Evolutionary conservation across 1,140 invertebrate genomes (phyloP).

Genomic region (Brachionus manjavacas): DNA sequence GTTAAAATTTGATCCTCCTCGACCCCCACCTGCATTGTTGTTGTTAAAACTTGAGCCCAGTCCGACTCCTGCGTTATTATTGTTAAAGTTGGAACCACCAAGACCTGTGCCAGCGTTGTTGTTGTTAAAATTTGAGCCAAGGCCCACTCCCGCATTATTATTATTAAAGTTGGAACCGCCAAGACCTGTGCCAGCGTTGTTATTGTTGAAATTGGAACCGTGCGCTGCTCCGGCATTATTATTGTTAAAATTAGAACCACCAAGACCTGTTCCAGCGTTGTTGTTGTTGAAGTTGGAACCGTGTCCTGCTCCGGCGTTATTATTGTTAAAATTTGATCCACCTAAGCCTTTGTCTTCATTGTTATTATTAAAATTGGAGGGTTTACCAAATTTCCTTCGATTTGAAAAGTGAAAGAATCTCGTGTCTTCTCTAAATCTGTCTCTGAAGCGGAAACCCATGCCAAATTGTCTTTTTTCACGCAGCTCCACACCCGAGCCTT

Average conservation of each 20-base stretch:
- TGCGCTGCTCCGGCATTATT: not conserved
- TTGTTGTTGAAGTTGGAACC: not conserved
- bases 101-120: not conserved
- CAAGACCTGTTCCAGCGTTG: not conserved
- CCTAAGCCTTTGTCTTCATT: not conserved
- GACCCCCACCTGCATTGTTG: not conserved
- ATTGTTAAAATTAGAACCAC: conserved; percentile 25
- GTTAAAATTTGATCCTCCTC: not conserved
- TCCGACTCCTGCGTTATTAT: not conserved
- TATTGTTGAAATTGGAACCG: conserved; percentile 12
- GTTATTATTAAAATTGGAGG: conserved; percentile 5
- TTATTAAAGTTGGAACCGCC: not conserved
- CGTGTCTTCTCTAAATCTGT: not conserved
- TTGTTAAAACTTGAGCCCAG: not conserved
- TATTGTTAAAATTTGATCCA: conserved; percentile 28
- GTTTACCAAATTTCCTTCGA: not conserved
- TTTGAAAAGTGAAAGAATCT: not conserved
- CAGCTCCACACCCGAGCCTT: not conserved
- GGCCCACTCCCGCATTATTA: not conserved
- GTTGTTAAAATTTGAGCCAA: not conserved
- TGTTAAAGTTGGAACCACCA: not conserved
- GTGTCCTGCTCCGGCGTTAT: not conserved
- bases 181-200: not conserved
- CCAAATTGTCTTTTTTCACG: conserved; percentile 13
- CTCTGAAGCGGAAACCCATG: not conserved